Percentiles rank a stretch among this genome's conserved stretches.
Conservation (phyloP, 2,888 invertebrate genomes). For the Ommatoiulus sabulosus region DNA sequence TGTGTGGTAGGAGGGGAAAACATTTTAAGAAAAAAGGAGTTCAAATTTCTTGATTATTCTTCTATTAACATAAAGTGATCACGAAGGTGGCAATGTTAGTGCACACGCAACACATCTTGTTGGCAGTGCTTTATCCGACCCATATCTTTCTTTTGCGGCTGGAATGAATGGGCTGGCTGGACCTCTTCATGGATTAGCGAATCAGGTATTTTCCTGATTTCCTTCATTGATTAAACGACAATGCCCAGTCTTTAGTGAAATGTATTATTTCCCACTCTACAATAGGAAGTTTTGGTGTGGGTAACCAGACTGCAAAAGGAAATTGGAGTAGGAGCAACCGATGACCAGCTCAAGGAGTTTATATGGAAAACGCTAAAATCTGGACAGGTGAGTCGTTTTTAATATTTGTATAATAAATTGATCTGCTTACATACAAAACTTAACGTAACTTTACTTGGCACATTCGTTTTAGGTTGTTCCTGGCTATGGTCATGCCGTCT, state of each 20-base stretch:
- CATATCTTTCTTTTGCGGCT: constrained; percentile 91
- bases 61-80: constrained; percentile 76
- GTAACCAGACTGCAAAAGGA: constrained; percentile 88
- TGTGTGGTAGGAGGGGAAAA: background rate
- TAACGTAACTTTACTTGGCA: too few species aligned
- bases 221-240: background rate
- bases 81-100: constrained; percentile 96
- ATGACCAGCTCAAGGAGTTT: constrained; percentile 94
- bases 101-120: constrained; percentile 95
- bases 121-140: constrained; percentile 93
- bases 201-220: constrained; percentile 77
- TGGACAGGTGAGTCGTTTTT: constrained; percentile 74
- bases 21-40: background rate
- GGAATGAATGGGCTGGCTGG: constrained; percentile 95
- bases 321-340: constrained; percentile 86
- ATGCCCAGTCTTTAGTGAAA: background rate
- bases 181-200: constrained; percentile 94
- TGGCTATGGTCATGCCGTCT: constrained; percentile 95
- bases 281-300: constrained; percentile 87
- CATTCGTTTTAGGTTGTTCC: constrained; percentile 80
- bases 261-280: background rate
- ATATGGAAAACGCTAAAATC: constrained; percentile 97
- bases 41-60: background rate
- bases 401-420: background rate
- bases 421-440: too few species aligned